Base-by-base conservation (phyloP, 2,113 vertebrate genomes). In the Vidua macroura region DNA sequence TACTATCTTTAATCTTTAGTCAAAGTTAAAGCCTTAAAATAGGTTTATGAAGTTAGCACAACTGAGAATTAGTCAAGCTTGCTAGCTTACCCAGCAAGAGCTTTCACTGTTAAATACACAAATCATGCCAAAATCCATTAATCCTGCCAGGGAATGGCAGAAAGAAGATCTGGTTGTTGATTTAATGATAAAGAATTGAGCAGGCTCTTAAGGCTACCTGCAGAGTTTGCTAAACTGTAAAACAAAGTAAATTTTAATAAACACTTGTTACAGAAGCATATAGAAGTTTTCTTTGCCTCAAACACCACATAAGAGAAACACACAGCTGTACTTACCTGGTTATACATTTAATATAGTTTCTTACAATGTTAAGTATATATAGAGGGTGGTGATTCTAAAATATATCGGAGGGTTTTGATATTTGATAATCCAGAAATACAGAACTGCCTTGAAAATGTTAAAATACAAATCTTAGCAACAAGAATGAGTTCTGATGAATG, bases 21-120 rank as follows among this genome's bases (percentile, higher is more conserved):
- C 95, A 96, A 97, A 98, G 95, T 96, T 94, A 93, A 98, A 98
- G 98, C 97, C 96, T 96, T 96, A 93, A 97, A 97, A 98, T 97
- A 96, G 97, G 98, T 98, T 98, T 98, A 98, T 98, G 96, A 98
- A 97, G 97, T 96, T 97, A 97, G 96, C 95, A 97, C 97, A 96
- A 97, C 96, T 97, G 97, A 97, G 98, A 98, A 98, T 98, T 98
- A 98, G 97, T 98, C 97, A 98, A 98, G 98, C 97, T 94, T 98
- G 96, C 97, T 95, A 94, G 97, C 97, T 97, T 97, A 98, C 97
- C 91, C 98, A 98, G 98, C 96, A 97, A 97, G 98, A 97, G 97
- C 95, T 96, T 97, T 96, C 97, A 96, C 96, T 96, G 95, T 84
- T 97, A 96, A 97, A 97, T 92, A 97, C 97, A 97, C 96, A 97